Evolutionary conservation across 2,888 invertebrate genomes (phyloP), one percentile per base, ranked within the genome.

Genomic region (Malthinus seriepunctatus): DNA sequence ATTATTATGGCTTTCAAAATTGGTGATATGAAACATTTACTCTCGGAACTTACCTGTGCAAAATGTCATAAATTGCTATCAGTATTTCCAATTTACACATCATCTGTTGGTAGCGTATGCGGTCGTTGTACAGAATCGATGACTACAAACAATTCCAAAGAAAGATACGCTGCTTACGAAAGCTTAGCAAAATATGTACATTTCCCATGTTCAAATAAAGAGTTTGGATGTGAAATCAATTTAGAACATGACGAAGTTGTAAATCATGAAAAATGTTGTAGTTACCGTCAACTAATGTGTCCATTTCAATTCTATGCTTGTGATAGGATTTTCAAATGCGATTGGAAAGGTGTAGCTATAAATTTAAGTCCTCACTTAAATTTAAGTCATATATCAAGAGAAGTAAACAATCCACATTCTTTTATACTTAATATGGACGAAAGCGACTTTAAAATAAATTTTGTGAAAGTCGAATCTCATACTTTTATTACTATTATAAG

Each of bases 161-260:
- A 52, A 48, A 47, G 44, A 32, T 51, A 51, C 6, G 14, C 35
- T 12, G 52, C 57, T 11, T 63, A 63, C 35, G 63, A 63, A 54
- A 35, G 52, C 0, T 23, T 63, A 2, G 63, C 63, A 1, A 49
- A 61, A 38, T 58, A 47, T 37, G 11, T 63, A 32, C 32, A 51
- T 32, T 63, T 74, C 32, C 73, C 71, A 0, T 74, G 74, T 55
- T 67, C 62, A 52, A 73, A 69, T 57, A 64, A 66, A 39, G 47
- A 12, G 0, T 69, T 68, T 49, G 73, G 74, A 3, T 73, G 73
- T 50, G 55, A 54, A 7, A 64, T 64, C 15, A 63, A n/a, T n/a
- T n/a, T n/a, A n/a, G n/a, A n/a, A n/a, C n/a, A n/a, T n/a, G n/a
- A n/a, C n/a, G n/a, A n/a, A n/a, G n/a, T n/a, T n/a, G n/a, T n/a